Evolutionary conservation across 2,113 vertebrate species (phyloP).

Genomic region (Dasyurus viverrinus): DNA sequence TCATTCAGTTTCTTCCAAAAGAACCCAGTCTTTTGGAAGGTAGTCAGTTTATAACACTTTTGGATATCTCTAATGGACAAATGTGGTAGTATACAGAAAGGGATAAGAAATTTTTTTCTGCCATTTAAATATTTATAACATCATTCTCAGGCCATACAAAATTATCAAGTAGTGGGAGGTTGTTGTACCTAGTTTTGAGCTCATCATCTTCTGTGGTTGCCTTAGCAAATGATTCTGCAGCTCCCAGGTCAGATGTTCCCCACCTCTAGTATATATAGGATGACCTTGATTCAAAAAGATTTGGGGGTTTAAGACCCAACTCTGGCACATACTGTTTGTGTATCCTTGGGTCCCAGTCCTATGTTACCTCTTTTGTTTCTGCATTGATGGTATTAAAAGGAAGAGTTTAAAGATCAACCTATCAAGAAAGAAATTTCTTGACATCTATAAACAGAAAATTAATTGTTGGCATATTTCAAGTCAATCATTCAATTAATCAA

Average conservation of each 20-base stretch:
- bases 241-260: too few species aligned
- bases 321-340: neutral
- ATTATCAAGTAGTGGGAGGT: too few species aligned
- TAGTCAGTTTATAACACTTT: neutral
- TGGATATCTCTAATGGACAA: neutral
- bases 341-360: neutral
- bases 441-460: neutral
- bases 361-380: neutral
- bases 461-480: neutral
- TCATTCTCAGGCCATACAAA: too few species aligned
- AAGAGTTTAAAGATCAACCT: neutral
- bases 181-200: too few species aligned
- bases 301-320: neutral
- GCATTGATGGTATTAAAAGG: neutral
- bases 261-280: too few species aligned
- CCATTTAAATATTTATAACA: too few species aligned
- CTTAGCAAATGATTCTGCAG: too few species aligned
- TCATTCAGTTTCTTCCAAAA: neutral
- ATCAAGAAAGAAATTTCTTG: neutral
- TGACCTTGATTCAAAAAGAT: neutral
- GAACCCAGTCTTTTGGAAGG: neutral
- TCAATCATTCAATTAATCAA: neutral
- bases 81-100: neutral
- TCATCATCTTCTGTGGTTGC: too few species aligned
- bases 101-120: too few species aligned